Evolutionary conservation across 92 coral and sea anemone species (phyloP).

Genomic region (Anthopleura xanthogrammica): DNA sequence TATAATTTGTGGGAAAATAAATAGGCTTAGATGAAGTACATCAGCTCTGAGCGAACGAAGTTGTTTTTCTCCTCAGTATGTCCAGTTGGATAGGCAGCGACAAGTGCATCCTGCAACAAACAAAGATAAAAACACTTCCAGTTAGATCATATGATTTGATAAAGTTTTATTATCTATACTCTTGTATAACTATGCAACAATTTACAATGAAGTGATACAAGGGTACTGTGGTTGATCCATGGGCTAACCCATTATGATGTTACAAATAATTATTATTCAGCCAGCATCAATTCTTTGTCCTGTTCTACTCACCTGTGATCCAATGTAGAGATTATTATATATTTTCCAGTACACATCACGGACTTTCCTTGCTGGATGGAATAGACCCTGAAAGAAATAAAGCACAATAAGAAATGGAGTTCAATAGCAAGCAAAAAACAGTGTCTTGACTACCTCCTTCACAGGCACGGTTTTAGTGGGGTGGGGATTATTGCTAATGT

Average conservation of each 20-base stretch:
- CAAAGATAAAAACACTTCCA: neutral
- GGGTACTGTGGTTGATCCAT: too few relatives aligned
- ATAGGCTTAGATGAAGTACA: conserved; percentile 60
- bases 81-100: conserved; percentile 91
- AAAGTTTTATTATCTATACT: neutral
- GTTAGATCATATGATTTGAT: neutral
- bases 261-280: too few relatives aligned
- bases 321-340: conserved; percentile 95
- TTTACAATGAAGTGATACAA: too few relatives aligned
- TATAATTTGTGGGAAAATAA: neutral
- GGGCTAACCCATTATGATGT: too few relatives aligned
- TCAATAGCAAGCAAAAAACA: neutral
- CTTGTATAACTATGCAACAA: too few relatives aligned
- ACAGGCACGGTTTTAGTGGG: too few relatives aligned
- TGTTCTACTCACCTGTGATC: conserved; percentile 80
- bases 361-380: conserved; percentile 99
- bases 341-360: conserved; percentile 99
- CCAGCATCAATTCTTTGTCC: neutral
- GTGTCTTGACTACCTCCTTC: neutral
- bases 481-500: too few relatives aligned
- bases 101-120: conserved; percentile 84
- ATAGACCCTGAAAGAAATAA: conserved; percentile 70
- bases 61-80: conserved; percentile 83
- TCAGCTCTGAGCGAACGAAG: conserved; percentile 77
- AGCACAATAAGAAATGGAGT: neutral